Evolutionary conservation across 2,888 invertebrate species (phyloP).

Genomic region (Caenorhabditis angaria): DNA sequence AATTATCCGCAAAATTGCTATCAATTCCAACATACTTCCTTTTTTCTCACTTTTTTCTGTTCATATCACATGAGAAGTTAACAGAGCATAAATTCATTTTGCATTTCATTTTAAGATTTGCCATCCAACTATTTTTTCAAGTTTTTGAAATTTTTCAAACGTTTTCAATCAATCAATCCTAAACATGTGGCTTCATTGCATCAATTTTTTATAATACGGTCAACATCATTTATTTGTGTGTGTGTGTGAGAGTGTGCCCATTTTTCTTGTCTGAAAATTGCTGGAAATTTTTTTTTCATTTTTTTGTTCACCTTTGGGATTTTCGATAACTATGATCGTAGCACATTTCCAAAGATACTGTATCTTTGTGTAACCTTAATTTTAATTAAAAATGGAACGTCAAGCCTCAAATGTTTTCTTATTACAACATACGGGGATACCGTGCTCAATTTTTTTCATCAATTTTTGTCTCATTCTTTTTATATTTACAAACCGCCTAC

Average conservation of each 20-base stretch:
- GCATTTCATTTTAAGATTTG: no score
- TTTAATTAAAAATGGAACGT: no score
- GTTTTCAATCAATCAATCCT: background rate
- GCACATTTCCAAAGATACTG: no score
- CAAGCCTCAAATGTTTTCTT: no score
- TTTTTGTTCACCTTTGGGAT: background rate
- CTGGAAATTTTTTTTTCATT: background rate
- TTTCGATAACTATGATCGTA: no score
- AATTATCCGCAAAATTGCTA: no score
- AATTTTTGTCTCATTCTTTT: background rate
- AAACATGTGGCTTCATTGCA: background rate
- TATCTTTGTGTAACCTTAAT: no score
- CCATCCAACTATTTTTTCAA: background rate
- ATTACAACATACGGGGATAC: background rate
- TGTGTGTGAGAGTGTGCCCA: no score
- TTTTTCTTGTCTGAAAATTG: background rate
- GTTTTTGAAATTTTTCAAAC: background rate
- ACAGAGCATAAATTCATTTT: no score
- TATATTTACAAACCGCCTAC: conserved; percentile 3
- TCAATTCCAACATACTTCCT: no score
- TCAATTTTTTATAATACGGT: conserved; percentile 2
- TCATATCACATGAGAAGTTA: no score
- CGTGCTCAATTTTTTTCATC: background rate
- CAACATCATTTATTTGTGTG: background rate
- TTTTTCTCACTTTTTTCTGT: no score